Evolutionary conservation across 2,888 invertebrate species (phyloP).

Genomic region (Drosophila eohydei): DNA sequence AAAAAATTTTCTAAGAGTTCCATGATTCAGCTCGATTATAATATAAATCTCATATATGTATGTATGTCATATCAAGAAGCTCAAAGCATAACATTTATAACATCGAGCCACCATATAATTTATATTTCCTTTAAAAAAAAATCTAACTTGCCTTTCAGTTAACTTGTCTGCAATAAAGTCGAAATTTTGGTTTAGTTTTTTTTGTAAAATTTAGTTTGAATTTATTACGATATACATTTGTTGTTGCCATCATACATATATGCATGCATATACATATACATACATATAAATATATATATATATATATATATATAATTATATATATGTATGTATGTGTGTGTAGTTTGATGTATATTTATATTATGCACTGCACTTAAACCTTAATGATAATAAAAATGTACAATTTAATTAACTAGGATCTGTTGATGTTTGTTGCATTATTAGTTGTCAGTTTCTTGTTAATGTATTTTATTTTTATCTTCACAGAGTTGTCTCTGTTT

Average conservation of each 20-base stretch:
- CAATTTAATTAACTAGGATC: slow-evolving; percentile 79
- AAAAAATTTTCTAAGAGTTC: too few species aligned
- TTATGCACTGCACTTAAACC: slow-evolving; percentile 68
- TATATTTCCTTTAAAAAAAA: background rate
- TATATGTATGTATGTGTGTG: slow-evolving; percentile 14
- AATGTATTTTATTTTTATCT: slow-evolving; percentile 29
- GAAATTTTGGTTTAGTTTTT: background rate
- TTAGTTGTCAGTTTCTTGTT: slow-evolving; percentile 33
- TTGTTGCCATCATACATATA: slow-evolving; percentile 43
- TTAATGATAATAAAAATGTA: slow-evolving; percentile 78
- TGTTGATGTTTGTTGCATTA: slow-evolving; percentile 48
- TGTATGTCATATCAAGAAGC: too few species aligned
- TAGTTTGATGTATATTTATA: slow-evolving; percentile 42
- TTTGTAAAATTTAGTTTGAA: slow-evolving; percentile 75
- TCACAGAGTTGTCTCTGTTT: slow-evolving; percentile 9
- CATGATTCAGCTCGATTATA: too few species aligned
- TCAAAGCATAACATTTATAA: background rate
- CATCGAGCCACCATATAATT: background rate
- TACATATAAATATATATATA: slow-evolving; percentile 15
- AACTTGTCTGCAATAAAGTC: background rate
- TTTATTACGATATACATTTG: slow-evolving; percentile 75
- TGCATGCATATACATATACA: slow-evolving; percentile 27
- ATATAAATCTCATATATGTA: too few species aligned
- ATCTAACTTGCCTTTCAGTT: too few species aligned
- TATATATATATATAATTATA: slow-evolving; percentile 22